These are phyloP conservation scores for Dicentrarchus labrax DNA, from an alignment of 2,113 vertebrate genomes.

Conservation along the genomic window DNA sequence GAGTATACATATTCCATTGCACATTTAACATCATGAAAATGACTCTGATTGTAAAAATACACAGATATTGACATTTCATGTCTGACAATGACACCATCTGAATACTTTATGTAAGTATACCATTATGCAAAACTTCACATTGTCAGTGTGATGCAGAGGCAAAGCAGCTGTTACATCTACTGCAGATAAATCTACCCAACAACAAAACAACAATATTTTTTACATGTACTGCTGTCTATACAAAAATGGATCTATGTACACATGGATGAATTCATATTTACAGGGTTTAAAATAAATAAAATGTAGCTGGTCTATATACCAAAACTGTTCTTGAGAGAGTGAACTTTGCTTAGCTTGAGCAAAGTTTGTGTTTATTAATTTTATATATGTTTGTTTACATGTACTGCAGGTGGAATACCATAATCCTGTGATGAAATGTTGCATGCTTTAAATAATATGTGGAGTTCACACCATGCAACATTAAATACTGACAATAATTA, in stretches of 20 bases:
- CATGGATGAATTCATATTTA: conserved; percentile 62
- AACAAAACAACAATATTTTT: conserved; percentile 51
- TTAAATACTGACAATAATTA: conserved; percentile 48
- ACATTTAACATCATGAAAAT: conserved; percentile 72
- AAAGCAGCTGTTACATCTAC: conserved; percentile 55
- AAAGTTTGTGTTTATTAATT: conserved; percentile 23
- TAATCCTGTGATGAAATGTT: conserved; percentile 47
- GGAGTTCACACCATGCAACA: conserved; percentile 67
- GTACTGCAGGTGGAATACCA: conserved; percentile 27
- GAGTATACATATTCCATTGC: conserved; percentile 55
- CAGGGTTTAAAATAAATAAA: conserved; percentile 54
- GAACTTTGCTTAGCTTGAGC: conserved; percentile 20
- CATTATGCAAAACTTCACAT: conserved; percentile 71
- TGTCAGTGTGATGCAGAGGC: conserved; percentile 63
- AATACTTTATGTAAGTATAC: conserved; percentile 53
- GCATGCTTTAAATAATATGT: conserved; percentile 49
- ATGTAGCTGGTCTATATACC: conserved; percentile 2
- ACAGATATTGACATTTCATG: conserved; percentile 60
- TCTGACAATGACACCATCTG: conserved; percentile 56
- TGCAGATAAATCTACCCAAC: conserved; percentile 56
- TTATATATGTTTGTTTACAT: conserved; percentile 15
- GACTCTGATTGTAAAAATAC: conserved; percentile 70
- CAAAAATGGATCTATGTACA: conserved; percentile 70
- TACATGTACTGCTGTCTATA: conserved; percentile 59
- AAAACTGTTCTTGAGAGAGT: conserved; percentile 28